Base-by-base conservation (phyloP, 92 coral and sea anemone species). In the Montipora capitata region DNA sequence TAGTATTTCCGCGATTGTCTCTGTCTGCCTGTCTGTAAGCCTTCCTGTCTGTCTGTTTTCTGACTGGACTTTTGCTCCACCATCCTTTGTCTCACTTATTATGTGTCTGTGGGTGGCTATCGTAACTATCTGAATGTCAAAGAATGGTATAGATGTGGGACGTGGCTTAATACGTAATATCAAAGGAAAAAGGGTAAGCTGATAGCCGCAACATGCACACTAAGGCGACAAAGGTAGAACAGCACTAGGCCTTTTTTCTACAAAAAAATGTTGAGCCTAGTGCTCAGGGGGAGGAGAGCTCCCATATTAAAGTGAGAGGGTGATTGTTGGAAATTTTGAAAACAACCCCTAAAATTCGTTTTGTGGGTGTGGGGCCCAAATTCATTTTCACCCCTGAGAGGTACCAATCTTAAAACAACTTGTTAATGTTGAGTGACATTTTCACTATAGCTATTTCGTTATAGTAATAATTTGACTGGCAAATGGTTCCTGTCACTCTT, bases 31-130 rank as follows among this genome's bases (percentile, higher is more conserved):
- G 61, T 54, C 61, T 54, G 0, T 54, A 54, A 54, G 61, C 61
- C 61, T 54, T 54, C 3, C 61, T 20, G 27, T 40, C 49, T 70
- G 40, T 40, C 49, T 70, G 51, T 11, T 51, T 41, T n/a, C n/a
- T n/a, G n/a, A 41, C 75, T 70, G 41, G 52, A 70, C 51, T 40
- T 40, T 70, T 12, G 20, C 51, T 40, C 66, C 66, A 61, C 6
- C 66, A 61, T 70, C 45, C 75, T 69, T 69, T 70, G 52, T 70
- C 52, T 70, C 54, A 70, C 75, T 70, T 61, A 61, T 17, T 59
- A 27, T 67, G 72, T 68, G n/a, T n/a, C 27, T 20, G 5, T 70
- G 75, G 57, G 75, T 70, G 16, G 2, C 20, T 70, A 40, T 42
- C 75, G 52, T 12, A 70, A 70, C 52, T 70, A 41, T 70, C 57